phyloP scores from a whole-genome alignment of 2,888 invertebrate species.

The Pelosia muscerda region DNA sequence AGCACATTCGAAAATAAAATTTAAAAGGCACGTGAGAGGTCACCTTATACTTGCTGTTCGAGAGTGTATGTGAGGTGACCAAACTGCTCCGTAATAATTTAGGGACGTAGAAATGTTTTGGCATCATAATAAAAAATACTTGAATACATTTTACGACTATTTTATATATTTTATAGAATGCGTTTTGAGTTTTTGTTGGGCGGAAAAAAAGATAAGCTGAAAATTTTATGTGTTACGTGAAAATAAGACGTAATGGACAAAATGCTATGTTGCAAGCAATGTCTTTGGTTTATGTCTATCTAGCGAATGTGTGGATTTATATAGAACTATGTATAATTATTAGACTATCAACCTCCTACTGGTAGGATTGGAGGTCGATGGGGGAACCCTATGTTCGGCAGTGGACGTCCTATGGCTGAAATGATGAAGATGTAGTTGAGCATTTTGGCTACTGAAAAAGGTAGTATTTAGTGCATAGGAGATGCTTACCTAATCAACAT shows the following conservation, averaged over 20 bases:
- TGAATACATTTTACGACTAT: conserved; percentile 44
- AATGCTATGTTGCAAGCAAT: not conserved
- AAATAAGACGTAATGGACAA: not conserved
- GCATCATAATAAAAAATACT: conserved; percentile 44
- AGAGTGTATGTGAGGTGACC: conserved; percentile 51
- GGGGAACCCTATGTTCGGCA: too few species aligned
- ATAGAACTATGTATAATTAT: too few species aligned
- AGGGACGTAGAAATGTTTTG: conserved; percentile 44
- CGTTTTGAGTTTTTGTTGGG: conserved; percentile 34
- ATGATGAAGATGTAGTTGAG: too few species aligned
- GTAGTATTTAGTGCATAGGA: too few species aligned
- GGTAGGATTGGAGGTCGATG: too few species aligned
- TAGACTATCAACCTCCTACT: too few species aligned
- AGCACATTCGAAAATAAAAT: conserved; percentile 28
- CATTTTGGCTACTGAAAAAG: too few species aligned
- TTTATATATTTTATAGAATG: conserved; percentile 26
- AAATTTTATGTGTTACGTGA: not conserved
- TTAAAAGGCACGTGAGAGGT: conserved; percentile 34
- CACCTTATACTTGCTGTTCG: conserved; percentile 47
- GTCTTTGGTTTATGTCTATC: too few species aligned
- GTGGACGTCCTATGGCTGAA: too few species aligned
- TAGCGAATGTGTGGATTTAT: too few species aligned
- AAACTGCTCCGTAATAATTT: conserved; percentile 41
- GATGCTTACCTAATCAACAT: too few species aligned
- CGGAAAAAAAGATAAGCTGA: conserved; percentile 30